Evolutionary conservation across 2,113 vertebrate species (phyloP).

Genomic region (Guaruba guarouba): DNA sequence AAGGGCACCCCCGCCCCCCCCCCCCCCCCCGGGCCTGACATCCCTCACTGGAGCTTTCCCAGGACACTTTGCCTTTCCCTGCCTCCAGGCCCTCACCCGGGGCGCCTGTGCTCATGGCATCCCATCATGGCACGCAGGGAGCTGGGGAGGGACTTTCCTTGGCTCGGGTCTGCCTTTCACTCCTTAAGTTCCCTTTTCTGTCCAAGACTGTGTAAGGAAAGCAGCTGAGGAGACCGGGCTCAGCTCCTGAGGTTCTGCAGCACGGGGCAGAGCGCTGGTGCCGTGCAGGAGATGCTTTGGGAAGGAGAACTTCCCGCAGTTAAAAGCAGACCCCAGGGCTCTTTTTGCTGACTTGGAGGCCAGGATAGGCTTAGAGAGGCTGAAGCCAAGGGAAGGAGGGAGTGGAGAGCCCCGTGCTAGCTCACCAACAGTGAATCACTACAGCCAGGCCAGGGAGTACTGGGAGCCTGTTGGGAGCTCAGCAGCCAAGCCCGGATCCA

Average conservation of each 20-base stretch:
- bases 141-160: background rate
- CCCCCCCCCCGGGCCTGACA: background rate
- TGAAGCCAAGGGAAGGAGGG: background rate
- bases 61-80: background rate
- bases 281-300: fast-evolving
- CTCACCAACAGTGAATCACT: background rate
- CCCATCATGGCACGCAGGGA: background rate
- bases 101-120: background rate
- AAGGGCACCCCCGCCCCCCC: too few relatives aligned
- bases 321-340: background rate
- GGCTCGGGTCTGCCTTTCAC: background rate
- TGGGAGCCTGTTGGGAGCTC: background rate
- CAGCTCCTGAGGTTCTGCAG: background rate
- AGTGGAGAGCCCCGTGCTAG: background rate
- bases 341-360: background rate
- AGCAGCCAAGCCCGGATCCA: background rate
- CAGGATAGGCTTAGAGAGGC: fast-evolving
- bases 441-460: background rate
- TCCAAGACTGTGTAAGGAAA: background rate
- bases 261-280: background rate
- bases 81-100: background rate
- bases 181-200: background rate
- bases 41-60: background rate
- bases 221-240: background rate
- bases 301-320: background rate